Base-by-base conservation (phyloP, 2,888 invertebrate genomes). In the Cryptophagus acutangulus region DNA sequence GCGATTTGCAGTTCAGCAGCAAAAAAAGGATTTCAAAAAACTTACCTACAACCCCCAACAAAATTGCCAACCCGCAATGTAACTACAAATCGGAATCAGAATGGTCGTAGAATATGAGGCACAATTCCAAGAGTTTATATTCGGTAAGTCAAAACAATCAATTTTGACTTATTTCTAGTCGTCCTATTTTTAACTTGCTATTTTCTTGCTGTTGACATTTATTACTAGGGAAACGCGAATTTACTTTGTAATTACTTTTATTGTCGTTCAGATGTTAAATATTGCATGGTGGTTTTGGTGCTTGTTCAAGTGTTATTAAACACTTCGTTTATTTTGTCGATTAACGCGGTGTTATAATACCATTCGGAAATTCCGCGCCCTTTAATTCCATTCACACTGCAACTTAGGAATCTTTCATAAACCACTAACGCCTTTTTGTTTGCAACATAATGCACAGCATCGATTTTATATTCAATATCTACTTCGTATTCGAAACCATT, bases 161-260 rank as follows among this genome's bases (percentile, higher is more conserved):
- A n/a, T n/a, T n/a, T n/a, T n/a, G n/a, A n/a, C n/a, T n/a, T n/a
- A n/a, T n/a, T n/a, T n/a, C n/a, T n/a, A n/a, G n/a, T n/a, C n/a
- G n/a, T n/a, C n/a, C n/a, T n/a, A n/a, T n/a, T n/a, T n/a, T n/a
- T n/a, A n/a, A n/a, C n/a, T n/a, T n/a, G n/a, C n/a, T n/a, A n/a
- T n/a, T n/a, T n/a, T n/a, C n/a, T n/a, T n/a, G n/a, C n/a, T n/a
- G n/a, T n/a, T n/a, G n/a, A n/a, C n/a, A n/a, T n/a, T n/a, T n/a
- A n/a, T n/a, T n/a, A n/a, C n/a, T n/a, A n/a, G 51, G 94, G 94
- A 30, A 87, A 92, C 71, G 91, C 93, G 0, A 74, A 79, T 55
- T 67, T 89, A 16, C 65, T 91, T 14, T 63, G 68, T 2, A 63
- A 69, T 17, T 89, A 90, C 63, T 68, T 73, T 0, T 71, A 77